Conservation (phyloP, 2,797 vertebrate genomes). For the Gymnoscopelus microlampas region DNA sequence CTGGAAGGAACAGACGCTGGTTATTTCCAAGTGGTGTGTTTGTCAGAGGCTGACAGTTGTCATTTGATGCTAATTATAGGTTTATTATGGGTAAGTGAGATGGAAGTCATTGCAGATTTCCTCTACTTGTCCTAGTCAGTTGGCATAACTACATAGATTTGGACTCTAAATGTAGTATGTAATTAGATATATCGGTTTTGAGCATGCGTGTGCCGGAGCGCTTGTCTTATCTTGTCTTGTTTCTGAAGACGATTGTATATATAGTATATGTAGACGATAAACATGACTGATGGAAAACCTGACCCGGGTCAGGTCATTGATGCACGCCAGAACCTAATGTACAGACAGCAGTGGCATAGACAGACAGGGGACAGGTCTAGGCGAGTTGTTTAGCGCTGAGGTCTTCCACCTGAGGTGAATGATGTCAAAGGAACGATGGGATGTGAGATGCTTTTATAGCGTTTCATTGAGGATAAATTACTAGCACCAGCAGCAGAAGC, state of each 20-base stretch:
- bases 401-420: neutral
- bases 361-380: constrained; percentile 13
- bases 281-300: neutral
- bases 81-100: constrained; percentile 9
- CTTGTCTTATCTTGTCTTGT: neutral
- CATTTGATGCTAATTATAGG: constrained; percentile 29
- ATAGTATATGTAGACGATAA: neutral
- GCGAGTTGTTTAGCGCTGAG: neutral
- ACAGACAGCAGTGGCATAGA: neutral
- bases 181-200: neutral
- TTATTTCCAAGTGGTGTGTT: constrained; percentile 22
- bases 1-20: neutral
- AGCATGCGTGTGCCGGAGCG: neutral
- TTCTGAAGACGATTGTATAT: neutral
- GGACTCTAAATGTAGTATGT: neutral
- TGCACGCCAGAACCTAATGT: neutral
- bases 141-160: constrained; percentile 6
- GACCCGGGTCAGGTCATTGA: neutral
- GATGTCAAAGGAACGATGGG: neutral
- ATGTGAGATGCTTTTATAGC: neutral
- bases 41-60: constrained; percentile 7
- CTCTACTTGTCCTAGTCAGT: constrained; percentile 9
- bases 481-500: constrained; percentile 12
- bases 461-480: constrained; percentile 13
- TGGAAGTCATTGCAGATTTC: constrained; percentile 10